Evolutionary conservation across 2,797 vertebrate genomes (phyloP), one percentile per base, ranked within the genome.

Genomic region (Argyrosomus regius): DNA sequence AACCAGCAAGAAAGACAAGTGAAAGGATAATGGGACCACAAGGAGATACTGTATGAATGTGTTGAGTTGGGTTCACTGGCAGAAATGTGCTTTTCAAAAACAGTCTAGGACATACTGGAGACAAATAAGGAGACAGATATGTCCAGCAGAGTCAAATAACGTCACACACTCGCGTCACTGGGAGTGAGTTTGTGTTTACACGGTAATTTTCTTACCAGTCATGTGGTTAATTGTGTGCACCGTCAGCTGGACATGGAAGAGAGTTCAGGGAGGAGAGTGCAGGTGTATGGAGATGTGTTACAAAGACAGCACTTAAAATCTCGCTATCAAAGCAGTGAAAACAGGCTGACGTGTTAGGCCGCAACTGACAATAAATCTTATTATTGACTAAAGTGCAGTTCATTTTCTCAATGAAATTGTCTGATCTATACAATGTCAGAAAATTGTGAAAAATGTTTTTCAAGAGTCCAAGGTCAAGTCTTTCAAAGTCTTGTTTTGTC

Each of bases 1-100:
- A 87, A 78, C 72, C 68, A 62, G 41, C 17, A 62, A 85, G 59
- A 77, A 67, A 85, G 72, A 89, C 75, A 79, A 88, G 75, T 70
- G 57, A 79, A 84, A 72, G 72, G 57, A 82, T 48, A 53, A 80
- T 54, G 72, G 57, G 65, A 60, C 24, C 18, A 3, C 62, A 11
- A 63, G 61, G 52, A 72, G 59, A 80, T 17, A 67, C 63, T 72
- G 18, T 18, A 26, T 1, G 54, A 68, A 39, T 61, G 57, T 45
- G 52, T 24, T 0, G 31, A 58, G 75, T 60, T 64, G 41, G 57
- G 50, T 66, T 53, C 45, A 62, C 17, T 1, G 16, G 35, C 46
- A 71, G 57, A 70, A 69, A 68, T 50, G 22, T 53, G 28, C 49
- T 58, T 74, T 64, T 69, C 39, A 68, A 62, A 77, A 72, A 14